phyloP scores from a whole-genome alignment of 2,113 vertebrate species.

The Albula glossodonta region DNA sequence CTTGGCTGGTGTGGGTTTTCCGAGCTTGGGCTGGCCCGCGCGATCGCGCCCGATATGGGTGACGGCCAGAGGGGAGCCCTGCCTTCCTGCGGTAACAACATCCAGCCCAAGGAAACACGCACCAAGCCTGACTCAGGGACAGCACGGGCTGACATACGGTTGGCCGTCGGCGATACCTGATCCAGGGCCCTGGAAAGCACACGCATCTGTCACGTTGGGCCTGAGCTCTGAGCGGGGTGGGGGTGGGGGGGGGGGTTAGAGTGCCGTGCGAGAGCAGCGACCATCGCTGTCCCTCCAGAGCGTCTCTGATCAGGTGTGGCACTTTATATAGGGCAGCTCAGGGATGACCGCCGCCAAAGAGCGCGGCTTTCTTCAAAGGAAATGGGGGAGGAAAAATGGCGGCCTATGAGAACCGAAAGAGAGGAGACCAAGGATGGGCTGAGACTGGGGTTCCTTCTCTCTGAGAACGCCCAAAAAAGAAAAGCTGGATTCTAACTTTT shows the following conservation, averaged over 20 bases:
- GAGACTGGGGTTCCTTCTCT: neutral
- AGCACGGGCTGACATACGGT: conserved; percentile 48
- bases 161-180: conserved; percentile 48
- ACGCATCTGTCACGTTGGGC: conserved; percentile 53
- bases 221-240: conserved; percentile 40
- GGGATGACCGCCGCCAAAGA: neutral
- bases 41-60: neutral
- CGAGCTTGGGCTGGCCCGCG: neutral
- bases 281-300: conserved; percentile 23
- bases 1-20: neutral
- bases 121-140: conserved; percentile 32
- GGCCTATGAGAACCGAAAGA: neutral
- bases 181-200: conserved; percentile 48
- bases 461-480: neutral
- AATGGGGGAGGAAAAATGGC: neutral
- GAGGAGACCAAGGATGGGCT: neutral
- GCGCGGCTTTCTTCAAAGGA: neutral
- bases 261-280: conserved; percentile 18
- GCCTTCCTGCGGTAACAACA: neutral
- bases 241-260: conserved; percentile 38
- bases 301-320: neutral
- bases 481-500: neutral
- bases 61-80: neutral
- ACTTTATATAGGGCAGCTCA: neutral
- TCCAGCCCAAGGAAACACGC: neutral